phyloP scores from a whole-genome alignment of 2,888 invertebrate genomes.

The Chalcosyrphus nemorum region DNA sequence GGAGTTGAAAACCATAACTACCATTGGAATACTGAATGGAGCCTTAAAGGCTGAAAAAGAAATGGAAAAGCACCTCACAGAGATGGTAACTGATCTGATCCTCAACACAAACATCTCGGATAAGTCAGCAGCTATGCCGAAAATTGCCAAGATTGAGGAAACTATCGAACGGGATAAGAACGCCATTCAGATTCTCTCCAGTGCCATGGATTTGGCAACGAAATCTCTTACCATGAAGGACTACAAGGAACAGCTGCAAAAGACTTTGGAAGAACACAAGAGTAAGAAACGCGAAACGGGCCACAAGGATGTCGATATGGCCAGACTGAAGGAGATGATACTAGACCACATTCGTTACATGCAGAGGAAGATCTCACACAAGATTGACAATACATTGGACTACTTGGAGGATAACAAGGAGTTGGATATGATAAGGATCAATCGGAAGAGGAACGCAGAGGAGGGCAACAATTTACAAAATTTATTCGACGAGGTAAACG shows the following conservation, averaged over 20 bases:
- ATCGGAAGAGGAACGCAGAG: constrained; percentile 24
- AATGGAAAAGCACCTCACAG: constrained; percentile 78
- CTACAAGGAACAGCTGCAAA: constrained; percentile 75
- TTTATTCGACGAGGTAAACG: constrained; percentile 75
- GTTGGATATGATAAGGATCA: constrained; percentile 22
- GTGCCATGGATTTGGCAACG: constrained; percentile 78
- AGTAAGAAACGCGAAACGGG: constrained; percentile 36
- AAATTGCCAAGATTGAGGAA: constrained; percentile 78
- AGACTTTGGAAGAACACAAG: constrained; percentile 49
- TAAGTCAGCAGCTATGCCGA: constrained; percentile 74
- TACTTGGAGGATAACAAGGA: constrained; percentile 75
- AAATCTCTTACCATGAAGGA: constrained; percentile 75
- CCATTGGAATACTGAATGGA: constrained; percentile 79
- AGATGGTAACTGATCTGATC: constrained; percentile 77
- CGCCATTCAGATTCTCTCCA: constrained; percentile 78
- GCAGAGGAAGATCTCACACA: constrained; percentile 76
- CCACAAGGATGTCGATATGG: constrained; percentile 73
- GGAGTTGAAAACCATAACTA: constrained; percentile 78
- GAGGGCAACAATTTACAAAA: constrained; percentile 1
- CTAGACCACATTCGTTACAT: constrained; percentile 77
- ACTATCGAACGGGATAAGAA: constrained; percentile 78
- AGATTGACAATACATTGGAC: constrained; percentile 77
- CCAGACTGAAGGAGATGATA: constrained; percentile 75
- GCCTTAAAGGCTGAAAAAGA: constrained; percentile 78
- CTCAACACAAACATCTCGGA: constrained; percentile 75